Percentiles rank a stretch among this genome's conserved stretches.
phyloP scores from a whole-genome alignment of 2,888 invertebrate species.

The Eupithecia inturbata region DNA sequence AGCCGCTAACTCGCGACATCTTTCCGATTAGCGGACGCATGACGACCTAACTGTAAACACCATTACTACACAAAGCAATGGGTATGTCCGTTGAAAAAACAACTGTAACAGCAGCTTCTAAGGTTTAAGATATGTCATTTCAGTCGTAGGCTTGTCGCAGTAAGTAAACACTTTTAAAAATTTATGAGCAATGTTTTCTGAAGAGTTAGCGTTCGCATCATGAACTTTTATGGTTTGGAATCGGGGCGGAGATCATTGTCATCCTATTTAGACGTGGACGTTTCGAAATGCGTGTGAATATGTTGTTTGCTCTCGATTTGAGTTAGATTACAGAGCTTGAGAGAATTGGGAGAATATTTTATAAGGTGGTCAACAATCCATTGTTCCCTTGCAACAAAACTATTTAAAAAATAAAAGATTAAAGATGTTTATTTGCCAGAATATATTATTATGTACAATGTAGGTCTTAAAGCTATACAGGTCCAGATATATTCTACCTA shows the following conservation, averaged over 20 bases:
- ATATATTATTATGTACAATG: no score
- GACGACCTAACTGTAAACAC: conserved; percentile 83
- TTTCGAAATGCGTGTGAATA: conserved; percentile 64
- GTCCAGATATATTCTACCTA: no score
- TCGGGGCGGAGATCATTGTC: conserved; percentile 69
- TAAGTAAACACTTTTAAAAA: conserved; percentile 82
- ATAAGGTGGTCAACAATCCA: neutral
- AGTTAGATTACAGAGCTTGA: conserved; percentile 29
- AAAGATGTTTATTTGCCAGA: no score
- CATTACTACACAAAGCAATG: conserved; percentile 60
- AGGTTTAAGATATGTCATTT: conserved; percentile 15
- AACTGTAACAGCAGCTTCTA: conserved; percentile 36
- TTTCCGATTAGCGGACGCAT: conserved; percentile 76
- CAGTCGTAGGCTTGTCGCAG: conserved; percentile 75
- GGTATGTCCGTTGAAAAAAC: conserved; percentile 29
- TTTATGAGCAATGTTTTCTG: conserved; percentile 79
- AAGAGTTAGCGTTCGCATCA: conserved; percentile 79
- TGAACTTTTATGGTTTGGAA: conserved; percentile 74
- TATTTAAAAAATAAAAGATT: no score
- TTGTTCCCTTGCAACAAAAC: no score
- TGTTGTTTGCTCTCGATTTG: conserved; percentile 46
- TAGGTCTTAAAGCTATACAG: no score
- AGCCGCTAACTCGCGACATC: conserved; percentile 82
- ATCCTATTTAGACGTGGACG: conserved; percentile 61
- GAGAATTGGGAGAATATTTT: conserved; percentile 1